Base-by-base conservation (phyloP, 92 coral and sea anemone species). In the Pocillopora meandrina region DNA sequence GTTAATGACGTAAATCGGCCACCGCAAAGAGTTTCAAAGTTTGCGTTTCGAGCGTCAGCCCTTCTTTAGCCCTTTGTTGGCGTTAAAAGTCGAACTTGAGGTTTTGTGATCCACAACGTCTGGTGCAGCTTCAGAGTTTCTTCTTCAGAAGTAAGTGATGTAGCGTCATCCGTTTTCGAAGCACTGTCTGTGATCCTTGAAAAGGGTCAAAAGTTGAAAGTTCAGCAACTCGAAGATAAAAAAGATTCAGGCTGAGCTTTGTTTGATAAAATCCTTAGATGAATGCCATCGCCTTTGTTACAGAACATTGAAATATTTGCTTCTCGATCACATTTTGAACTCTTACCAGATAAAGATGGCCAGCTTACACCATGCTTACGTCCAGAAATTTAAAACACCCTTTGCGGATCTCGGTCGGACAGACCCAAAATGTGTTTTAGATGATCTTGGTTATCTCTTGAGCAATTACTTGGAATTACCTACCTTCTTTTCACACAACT, bases 251-350 rank as follows among this genome's bases (percentile, higher is more conserved):
- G 86, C 86, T 21, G 86, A 82, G 56, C 77, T 56, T 52, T 56
- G 47, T 56, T 79, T 82, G 78, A 82, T 82, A 21, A 78, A 82
- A 70, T 71, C 86, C 66, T 69, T 82, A 20, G 79, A 82, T 70
- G 86, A 82, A 82, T 78, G n/a, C 7, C 86, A 82, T 55, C 86
- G 86, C 23, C 63, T n/a, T 23, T 71, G 86, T 82, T 82, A 82
- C 76, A 55, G 86, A 61, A 1, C 60, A 55, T n/a, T 56, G 60
- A 82, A 82, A 59, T 82, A 61, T 78, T 59, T 82, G 13, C 77
- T 82, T 31, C 36, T 19, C 36, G 33, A 71, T 55, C 35, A 70
- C 76, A 82, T 82, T 71, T 61, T 82, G 63, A 56, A 59, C 57
- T 55, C 86, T 56, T 82, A 82, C 68, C 69, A 82, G 86, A 57